These are phyloP conservation scores for Ectobius pallidus DNA, from an alignment of 2,888 invertebrate genomes.

Conservation along the genomic window DNA sequence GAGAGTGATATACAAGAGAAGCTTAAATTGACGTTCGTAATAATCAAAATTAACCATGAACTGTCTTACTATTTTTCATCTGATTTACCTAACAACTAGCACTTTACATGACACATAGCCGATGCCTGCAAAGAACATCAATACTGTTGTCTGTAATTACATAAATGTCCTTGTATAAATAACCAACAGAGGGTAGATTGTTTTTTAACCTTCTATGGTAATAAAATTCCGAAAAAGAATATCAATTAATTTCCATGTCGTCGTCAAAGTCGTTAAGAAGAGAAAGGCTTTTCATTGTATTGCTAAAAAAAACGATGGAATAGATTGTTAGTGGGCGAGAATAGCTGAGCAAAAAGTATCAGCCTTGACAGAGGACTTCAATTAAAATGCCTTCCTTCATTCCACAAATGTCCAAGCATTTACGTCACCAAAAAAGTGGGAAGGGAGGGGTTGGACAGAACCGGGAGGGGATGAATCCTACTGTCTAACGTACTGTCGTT, in stretches of 20 bases:
- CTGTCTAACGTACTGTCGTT: conserved; percentile 7
- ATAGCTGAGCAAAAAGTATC: conserved; percentile 19
- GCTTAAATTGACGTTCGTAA: too few species aligned
- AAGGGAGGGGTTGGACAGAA: too few species aligned
- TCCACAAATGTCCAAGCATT: conserved; percentile 27
- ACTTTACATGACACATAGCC: too few species aligned
- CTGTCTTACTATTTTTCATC: too few species aligned
- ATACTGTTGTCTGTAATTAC: too few species aligned
- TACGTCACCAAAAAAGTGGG: background rate
- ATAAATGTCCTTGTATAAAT: too few species aligned
- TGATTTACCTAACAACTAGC: too few species aligned
- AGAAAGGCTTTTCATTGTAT: conserved; percentile 32
- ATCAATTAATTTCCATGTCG: conserved; percentile 39
- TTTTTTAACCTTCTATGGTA: conserved; percentile 15
- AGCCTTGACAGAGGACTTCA: conserved; percentile 34
- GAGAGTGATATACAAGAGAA: too few species aligned
- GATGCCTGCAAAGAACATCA: too few species aligned
- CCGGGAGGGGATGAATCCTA: background rate
- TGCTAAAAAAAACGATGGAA: conserved; percentile 16
- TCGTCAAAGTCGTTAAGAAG: conserved; percentile 17
- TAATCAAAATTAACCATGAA: too few species aligned
- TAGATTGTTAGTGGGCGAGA: conserved; percentile 23
- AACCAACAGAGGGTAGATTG: too few species aligned
- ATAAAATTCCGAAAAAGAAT: conserved; percentile 40
- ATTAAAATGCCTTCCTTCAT: conserved; percentile 41